These are phyloP conservation scores for Pipistrellus kuhlii DNA, from an alignment of 2,797 vertebrate species.

Conservation along the genomic window DNA sequence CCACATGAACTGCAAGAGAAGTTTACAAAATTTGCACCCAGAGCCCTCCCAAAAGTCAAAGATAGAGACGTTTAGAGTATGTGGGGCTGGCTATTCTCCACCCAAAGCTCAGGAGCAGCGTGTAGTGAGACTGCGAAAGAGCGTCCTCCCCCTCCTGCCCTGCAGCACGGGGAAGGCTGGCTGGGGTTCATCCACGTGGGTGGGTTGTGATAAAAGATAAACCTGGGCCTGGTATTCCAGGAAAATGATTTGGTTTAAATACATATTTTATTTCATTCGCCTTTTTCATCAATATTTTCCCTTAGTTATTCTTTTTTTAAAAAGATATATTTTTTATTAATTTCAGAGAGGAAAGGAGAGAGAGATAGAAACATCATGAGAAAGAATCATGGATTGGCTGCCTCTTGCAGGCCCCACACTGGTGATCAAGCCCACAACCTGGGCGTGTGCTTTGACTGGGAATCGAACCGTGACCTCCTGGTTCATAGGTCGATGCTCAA, in stretches of 20 bases:
- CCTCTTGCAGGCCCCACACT: too few relatives aligned
- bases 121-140: slow-evolving; percentile 71
- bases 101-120: slow-evolving; percentile 78
- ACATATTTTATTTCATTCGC: slow-evolving; percentile 79
- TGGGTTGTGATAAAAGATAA: slow-evolving; percentile 82
- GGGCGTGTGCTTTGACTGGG: too few relatives aligned
- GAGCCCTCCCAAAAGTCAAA: slow-evolving; percentile 79
- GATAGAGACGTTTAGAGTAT: slow-evolving; percentile 76
- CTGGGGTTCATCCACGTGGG: slow-evolving; percentile 79
- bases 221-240: slow-evolving; percentile 78
- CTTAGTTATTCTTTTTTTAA: slow-evolving; percentile 63
- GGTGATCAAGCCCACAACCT: too few relatives aligned
- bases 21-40: slow-evolving; percentile 72
- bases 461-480: too few relatives aligned
- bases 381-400: too few relatives aligned
- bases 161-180: slow-evolving; percentile 70
- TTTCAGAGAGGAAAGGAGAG: too few relatives aligned
- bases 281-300: slow-evolving; percentile 70
- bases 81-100: slow-evolving; percentile 73
- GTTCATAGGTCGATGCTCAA: too few relatives aligned
- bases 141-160: slow-evolving; percentile 74
- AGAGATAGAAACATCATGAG: too few relatives aligned
- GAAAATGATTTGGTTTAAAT: slow-evolving; percentile 82
- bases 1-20: slow-evolving; percentile 56
- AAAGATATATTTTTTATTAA: too few relatives aligned